phyloP scores from a whole-genome alignment of 2,888 invertebrate species.

The Seira sanloemensis region DNA sequence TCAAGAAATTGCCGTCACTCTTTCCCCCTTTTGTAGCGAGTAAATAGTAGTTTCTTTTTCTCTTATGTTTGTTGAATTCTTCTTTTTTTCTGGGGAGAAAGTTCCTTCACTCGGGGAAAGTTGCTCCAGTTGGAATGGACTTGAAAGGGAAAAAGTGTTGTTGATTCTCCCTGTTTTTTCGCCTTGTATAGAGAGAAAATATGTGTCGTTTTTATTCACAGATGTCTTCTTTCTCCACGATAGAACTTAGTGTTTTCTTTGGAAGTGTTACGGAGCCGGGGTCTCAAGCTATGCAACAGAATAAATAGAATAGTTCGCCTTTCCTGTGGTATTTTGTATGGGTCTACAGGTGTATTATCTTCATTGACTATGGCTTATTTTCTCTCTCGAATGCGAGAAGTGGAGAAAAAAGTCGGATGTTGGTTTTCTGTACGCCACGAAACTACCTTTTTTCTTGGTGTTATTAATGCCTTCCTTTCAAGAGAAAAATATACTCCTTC shows the following conservation, averaged over 20 bases:
- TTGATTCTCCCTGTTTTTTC: conserved; percentile 23
- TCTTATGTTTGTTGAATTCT: neutral
- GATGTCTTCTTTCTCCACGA: conserved; percentile 23
- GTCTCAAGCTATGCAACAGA: neutral
- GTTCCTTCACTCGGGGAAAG: neutral
- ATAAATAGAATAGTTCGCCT: conserved; percentile 16
- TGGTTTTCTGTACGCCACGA: neutral
- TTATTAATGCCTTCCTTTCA: conserved; percentile 49
- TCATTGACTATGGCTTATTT: conserved; percentile 39
- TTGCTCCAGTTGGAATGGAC: conserved; percentile 3
- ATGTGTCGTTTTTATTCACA: conserved; percentile 42
- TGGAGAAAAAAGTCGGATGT: neutral
- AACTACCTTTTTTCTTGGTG: conserved; percentile 13
- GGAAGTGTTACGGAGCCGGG: conserved; percentile 17
- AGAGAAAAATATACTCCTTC: conserved; percentile 9
- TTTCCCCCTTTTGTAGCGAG: neutral
- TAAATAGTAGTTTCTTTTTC: conserved; percentile 2
- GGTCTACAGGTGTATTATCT: conserved; percentile 48
- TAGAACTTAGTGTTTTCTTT: neutral
- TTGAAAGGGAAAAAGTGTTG: conserved; percentile 21
- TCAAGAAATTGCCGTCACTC: conserved; percentile 8
- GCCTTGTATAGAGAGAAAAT: conserved; percentile 14
- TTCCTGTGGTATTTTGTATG: neutral
- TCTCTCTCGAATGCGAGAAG: conserved; percentile 11
- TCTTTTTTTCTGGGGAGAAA: neutral